Evolutionary conservation across 37 sponge, comb jelly and placozoan species (phyloP).

Genomic region (Beroe forskalii): DNA sequence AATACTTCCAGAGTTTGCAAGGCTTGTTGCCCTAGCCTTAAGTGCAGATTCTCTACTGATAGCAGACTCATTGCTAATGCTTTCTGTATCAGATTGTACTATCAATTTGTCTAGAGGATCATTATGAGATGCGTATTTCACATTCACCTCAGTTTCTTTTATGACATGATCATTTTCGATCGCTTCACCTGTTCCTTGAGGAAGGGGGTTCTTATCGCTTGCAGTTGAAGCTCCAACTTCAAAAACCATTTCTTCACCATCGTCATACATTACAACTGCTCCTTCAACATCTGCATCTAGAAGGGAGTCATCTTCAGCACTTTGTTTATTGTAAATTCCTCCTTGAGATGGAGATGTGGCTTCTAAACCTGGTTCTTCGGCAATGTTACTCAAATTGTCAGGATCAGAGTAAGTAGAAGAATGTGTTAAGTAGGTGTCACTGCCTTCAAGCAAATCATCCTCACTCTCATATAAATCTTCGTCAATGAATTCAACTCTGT

Average conservation of each 20-base stretch:
- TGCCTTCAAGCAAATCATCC: not conserved
- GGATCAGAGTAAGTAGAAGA: slow-evolving; percentile 21
- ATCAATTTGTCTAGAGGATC: no score
- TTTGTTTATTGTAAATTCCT: no score
- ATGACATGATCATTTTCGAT: no score
- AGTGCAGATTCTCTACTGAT: not conserved
- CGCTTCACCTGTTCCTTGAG: no score
- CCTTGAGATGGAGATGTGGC: not conserved
- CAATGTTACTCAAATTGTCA: slow-evolving; percentile 57
- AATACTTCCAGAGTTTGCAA: not conserved
- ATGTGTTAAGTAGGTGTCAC: slow-evolving; percentile 17
- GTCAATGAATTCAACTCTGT: slow-evolving; percentile 32
- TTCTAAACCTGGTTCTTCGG: slow-evolving; percentile 22
- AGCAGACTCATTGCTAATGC: no score
- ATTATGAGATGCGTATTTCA: no score
- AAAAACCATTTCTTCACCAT: not conserved
- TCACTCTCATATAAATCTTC: slow-evolving; percentile 1
- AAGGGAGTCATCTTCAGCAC: not conserved
- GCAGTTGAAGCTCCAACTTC: not conserved
- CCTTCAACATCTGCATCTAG: not conserved
- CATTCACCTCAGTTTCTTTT: no score
- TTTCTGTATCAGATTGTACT: no score
- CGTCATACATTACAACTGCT: not conserved
- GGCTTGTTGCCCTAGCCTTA: not conserved
- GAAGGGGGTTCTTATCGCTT: no score